phyloP scores from a whole-genome alignment of 2,797 vertebrate species.

The Fratercula arctica region DNA sequence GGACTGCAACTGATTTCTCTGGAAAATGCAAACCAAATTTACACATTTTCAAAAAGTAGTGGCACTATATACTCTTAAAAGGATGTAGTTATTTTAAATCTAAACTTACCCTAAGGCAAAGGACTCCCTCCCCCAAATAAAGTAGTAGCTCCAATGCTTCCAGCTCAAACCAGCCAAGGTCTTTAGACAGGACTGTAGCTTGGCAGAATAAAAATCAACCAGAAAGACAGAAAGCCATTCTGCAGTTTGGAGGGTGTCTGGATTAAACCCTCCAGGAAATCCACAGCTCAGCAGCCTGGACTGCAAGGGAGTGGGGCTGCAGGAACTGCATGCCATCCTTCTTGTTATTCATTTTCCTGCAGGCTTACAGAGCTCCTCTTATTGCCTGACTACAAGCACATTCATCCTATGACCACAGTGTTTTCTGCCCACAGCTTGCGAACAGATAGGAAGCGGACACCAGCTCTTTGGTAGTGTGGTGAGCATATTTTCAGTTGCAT shows the following conservation, averaged over 20 bases:
- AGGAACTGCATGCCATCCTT: neutral
- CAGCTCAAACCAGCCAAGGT: neutral
- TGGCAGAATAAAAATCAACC: neutral
- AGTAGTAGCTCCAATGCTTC: neutral
- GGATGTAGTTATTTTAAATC: neutral
- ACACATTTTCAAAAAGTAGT: neutral
- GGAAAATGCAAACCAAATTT: neutral
- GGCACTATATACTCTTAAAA: neutral
- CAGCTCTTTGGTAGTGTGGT: neutral
- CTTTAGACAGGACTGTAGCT: neutral
- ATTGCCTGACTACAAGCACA: neutral
- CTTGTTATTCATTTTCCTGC: rapidly evolving
- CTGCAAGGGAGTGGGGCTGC: neutral
- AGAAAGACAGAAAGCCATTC: neutral
- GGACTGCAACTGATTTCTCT: neutral
- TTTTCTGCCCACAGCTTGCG: neutral
- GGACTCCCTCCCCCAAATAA: neutral
- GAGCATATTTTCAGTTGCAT: neutral
- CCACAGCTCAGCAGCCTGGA: neutral
- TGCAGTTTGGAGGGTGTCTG: neutral
- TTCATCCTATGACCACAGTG: neutral
- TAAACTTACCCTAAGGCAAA: neutral
- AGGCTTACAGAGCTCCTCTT: neutral
- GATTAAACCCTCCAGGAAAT: neutral
- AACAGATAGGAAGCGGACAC: neutral